These are phyloP conservation scores for Dicyrtoma fusca DNA, from an alignment of 2,888 invertebrate genomes.

Conservation along the genomic window DNA sequence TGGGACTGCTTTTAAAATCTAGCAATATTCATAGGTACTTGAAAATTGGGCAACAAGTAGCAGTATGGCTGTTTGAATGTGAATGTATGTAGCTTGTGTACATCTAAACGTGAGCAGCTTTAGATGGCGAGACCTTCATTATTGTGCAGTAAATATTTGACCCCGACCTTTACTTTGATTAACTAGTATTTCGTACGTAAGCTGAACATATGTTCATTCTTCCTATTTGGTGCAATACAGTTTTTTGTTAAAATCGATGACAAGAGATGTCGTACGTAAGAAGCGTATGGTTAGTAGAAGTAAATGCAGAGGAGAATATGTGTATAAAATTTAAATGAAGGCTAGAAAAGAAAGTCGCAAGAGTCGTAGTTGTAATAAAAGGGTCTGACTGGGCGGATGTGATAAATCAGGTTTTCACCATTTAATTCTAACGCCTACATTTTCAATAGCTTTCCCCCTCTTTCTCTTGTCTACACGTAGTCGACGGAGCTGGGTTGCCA, in stretches of 20 bases:
- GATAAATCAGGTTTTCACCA: conserved; percentile 29
- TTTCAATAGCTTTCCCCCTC: conserved; percentile 20
- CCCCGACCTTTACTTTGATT: background rate
- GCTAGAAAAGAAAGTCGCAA: conserved; percentile 1
- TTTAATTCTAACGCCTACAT: conserved; percentile 28
- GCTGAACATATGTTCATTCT: background rate
- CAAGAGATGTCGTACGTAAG: no score
- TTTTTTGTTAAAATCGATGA: no score
- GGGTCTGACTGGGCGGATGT: conserved; percentile 14
- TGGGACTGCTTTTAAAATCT: no score
- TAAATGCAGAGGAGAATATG: background rate
- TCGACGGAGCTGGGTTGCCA: no score
- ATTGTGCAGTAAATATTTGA: no score
- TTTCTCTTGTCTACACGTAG: background rate
- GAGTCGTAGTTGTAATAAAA: background rate
- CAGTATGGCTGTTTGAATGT: no score
- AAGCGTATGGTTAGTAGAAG: no score
- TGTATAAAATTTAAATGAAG: background rate
- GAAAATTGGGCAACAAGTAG: no score
- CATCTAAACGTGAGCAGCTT: no score
- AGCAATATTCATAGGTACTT: no score
- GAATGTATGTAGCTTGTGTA: no score
- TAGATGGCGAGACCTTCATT: no score
- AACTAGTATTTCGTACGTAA: background rate
- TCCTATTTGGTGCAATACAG: background rate